A percentile compares a stretch with the other conserved stretches of the same genome.
Evolutionary conservation across 2,888 invertebrate species (phyloP).

Genomic region (Danaus chrysippus): DNA sequence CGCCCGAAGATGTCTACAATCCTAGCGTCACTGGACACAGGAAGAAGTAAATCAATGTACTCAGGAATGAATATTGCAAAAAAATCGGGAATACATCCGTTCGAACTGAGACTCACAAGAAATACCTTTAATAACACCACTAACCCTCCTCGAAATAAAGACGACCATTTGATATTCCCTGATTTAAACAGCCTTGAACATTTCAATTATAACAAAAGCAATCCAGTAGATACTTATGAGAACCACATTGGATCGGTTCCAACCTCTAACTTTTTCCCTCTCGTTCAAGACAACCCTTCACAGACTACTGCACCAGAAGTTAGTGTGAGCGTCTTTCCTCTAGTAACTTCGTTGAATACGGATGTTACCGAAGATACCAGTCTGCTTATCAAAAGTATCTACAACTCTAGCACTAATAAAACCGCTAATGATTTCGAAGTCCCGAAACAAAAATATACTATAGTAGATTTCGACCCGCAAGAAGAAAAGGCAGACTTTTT

Average conservation of each 20-base stretch:
- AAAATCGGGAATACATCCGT: conserved; percentile 32
- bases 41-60: conserved; percentile 41
- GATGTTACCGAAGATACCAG: conserved; percentile 35
- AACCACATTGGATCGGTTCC: conserved; percentile 45
- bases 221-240: conserved; percentile 34
- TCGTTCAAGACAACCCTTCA: conserved; percentile 40
- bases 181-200: conserved; percentile 26
- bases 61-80: conserved; percentile 40
- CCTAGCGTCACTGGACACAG: conserved; percentile 45
- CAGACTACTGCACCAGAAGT: conserved; percentile 40
- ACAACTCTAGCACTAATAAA: conserved; percentile 32
- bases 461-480: conserved; percentile 33
- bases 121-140: conserved; percentile 41
- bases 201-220: conserved; percentile 25
- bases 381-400: conserved; percentile 40
- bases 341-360: conserved; percentile 39
- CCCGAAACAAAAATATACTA: conserved; percentile 17
- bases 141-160: conserved; percentile 20
- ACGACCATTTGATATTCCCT: conserved; percentile 32
- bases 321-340: conserved; percentile 35
- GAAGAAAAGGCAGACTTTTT: conserved; percentile 50
- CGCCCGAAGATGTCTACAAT: conserved; percentile 53
- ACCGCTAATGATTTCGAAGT: conserved; percentile 19
- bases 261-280: conserved; percentile 50
- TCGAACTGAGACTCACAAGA: conserved; percentile 45